Base-by-base conservation (phyloP, 2,888 invertebrate species). In the Gordius sp. region DNA sequence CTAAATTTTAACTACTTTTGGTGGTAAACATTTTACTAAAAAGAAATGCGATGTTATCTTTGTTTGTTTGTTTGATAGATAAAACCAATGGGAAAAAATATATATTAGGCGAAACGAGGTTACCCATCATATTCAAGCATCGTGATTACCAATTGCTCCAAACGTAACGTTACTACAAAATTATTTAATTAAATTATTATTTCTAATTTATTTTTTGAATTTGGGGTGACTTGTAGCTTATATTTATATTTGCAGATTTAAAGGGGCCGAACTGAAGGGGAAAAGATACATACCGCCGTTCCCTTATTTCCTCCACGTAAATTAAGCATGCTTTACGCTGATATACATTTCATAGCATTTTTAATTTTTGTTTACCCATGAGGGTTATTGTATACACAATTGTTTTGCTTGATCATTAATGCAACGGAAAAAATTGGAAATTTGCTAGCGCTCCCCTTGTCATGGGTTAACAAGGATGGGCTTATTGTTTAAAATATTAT, bases 201-300 rank as follows among this genome's bases (percentile, higher is more conserved):
- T n/a, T 33, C 8, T 33, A 33, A 13, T 47, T 47, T 20, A 4
- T n/a, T n/a, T 20, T 47, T 20, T n/a, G 13, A 47, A 47, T 4
- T n/a, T n/a, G 4, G 8, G 8, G 20, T 47, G 47, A 47, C 16
- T 47, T 47, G 8, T 20, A 47, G 8, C 4, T 47, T 13, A 13
- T 33, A 33, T 13, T 47, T 47, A 47, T 20, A 20, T 18, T 18
- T 47, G n/a, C 20, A 47, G 66, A 60, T 70, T 85, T 64, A 76
- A 75, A 58, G 97, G 93, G 18, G 74, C 73, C 59, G 76, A 77
- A 61, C 72, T 93, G 28, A 78, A 79, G 66, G 86, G 81, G 24
- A 78, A 79, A 65, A 67, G 68, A 20, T 91, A 93, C 67, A 77
- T 79, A 64, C 93, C 93, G 1, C 71, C 83, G 16, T 97, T 97